Evolutionary conservation across 2,113 vertebrate genomes (phyloP).

Genomic region (Physeter macrocephalus): DNA sequence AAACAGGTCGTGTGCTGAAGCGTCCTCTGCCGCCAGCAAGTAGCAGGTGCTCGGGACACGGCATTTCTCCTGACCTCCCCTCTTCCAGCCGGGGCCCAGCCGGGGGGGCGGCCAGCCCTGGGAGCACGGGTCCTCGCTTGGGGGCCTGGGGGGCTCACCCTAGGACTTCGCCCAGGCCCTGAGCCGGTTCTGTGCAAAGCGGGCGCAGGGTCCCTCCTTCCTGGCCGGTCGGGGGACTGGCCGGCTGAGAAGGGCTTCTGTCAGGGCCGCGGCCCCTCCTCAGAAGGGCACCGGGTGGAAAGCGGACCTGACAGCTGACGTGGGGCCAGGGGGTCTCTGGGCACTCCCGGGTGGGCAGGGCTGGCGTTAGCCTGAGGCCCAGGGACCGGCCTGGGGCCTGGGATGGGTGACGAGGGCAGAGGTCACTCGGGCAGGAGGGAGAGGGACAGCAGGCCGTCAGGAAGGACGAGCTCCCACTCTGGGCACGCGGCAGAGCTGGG

Average conservation of each 20-base stretch:
- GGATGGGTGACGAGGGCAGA: neutral
- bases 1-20: too few species aligned
- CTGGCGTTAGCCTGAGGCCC: neutral
- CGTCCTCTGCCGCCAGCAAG: rapidly evolving
- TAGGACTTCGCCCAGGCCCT: neutral
- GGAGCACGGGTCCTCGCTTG: neutral
- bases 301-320: too few species aligned
- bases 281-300: neutral
- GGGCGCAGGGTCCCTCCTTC: neutral
- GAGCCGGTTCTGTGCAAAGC: neutral
- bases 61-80: rapidly evolving
- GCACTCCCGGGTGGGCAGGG: neutral
- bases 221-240: rapidly evolving
- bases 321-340: neutral
- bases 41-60: rapidly evolving
- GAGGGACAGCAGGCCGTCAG: neutral
- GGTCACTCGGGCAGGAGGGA: neutral
- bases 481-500: neutral
- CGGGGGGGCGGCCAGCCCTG: neutral
- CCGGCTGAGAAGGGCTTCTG: too few species aligned
- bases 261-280: neutral
- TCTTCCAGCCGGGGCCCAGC: neutral
- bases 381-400: neutral
- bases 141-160: neutral
- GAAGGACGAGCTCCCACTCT: neutral